Percentiles rank a stretch among this genome's conserved stretches.
Evolutionary conservation across 92 coral and sea anemone genomes (phyloP).

Genomic region (Zoanthus gigantus): DNA sequence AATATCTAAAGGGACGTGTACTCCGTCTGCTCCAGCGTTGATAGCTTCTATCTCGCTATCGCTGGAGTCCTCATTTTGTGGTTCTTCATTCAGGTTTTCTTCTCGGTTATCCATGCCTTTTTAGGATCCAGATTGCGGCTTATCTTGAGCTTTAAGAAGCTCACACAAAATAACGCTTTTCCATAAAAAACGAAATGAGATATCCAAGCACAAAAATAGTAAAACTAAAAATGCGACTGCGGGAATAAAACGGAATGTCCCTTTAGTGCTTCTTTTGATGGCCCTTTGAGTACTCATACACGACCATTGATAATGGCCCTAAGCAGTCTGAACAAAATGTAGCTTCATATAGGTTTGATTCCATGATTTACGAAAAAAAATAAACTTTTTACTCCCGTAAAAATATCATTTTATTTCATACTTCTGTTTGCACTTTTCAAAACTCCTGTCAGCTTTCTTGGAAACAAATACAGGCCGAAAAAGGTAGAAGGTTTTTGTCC

Average conservation of each 20-base stretch:
- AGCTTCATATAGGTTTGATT: not conserved
- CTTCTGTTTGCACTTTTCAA: not conserved
- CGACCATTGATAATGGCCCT: not conserved
- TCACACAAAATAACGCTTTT: constrained; percentile 9
- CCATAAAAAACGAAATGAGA: not conserved
- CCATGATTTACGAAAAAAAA: not conserved
- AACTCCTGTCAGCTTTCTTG: not conserved
- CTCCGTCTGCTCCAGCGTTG: constrained; percentile 61
- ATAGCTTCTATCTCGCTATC: constrained; percentile 86
- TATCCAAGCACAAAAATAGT: no score
- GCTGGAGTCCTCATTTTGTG: constrained; percentile 77
- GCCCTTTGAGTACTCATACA: not conserved
- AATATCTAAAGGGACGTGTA: constrained; percentile 76
- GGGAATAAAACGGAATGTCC: constrained; percentile 28
- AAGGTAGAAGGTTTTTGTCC: not conserved
- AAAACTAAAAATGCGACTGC: not conserved
- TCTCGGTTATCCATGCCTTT: constrained; percentile 41
- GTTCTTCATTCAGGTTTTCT: constrained; percentile 28
- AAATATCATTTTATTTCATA: not conserved
- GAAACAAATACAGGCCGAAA: not conserved
- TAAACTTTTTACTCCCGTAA: not conserved
- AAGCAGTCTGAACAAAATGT: not conserved
- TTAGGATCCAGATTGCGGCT: constrained; percentile 38
- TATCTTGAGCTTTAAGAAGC: constrained; percentile 44
- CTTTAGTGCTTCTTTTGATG: not conserved